Conservation (phyloP, 2,888 invertebrate genomes). For the Rhingia campestris region DNA sequence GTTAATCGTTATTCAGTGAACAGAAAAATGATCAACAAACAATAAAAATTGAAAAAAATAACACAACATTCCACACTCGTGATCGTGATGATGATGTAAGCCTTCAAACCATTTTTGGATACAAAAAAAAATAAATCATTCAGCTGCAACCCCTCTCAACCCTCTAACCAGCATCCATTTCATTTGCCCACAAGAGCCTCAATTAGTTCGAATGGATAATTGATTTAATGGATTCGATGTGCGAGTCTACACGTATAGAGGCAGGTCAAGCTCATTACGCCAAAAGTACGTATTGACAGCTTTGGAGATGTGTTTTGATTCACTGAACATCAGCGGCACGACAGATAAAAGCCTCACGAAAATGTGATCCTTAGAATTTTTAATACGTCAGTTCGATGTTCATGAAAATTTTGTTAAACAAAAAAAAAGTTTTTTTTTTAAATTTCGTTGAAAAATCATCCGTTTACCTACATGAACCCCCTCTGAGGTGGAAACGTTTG, state of each 20-base stretch:
- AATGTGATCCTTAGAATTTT: conserved; percentile 17
- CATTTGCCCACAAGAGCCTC: conserved; percentile 19
- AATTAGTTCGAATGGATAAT: conserved; percentile 47
- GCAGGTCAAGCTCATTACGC: conserved; percentile 68
- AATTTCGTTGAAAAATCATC: not conserved
- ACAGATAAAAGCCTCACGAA: conserved; percentile 4
- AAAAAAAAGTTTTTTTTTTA: not conserved
- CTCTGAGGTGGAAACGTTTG: conserved; percentile 9
- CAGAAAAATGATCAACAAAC: conserved; percentile 40
- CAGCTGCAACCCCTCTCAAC: not conserved
- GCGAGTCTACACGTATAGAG: conserved; percentile 39
- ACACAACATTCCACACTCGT: conserved; percentile 33
- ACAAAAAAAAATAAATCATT: conserved; percentile 10
- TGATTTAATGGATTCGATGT: conserved; percentile 46
- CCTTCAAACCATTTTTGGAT: conserved; percentile 55
- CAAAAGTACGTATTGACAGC: not conserved
- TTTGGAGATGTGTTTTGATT: conserved; percentile 1
- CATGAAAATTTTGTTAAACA: not conserved
- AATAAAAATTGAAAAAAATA: conserved; percentile 13
- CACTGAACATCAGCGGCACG: conserved; percentile 1
- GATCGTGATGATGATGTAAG: conserved; percentile 53
- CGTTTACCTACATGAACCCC: too few species aligned
- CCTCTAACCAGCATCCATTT: not conserved
- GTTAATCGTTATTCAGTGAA: conserved; percentile 45
- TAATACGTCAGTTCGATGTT: not conserved